Conservation (phyloP, 2,113 vertebrate genomes). For the Galeopterus variegatus region DNA sequence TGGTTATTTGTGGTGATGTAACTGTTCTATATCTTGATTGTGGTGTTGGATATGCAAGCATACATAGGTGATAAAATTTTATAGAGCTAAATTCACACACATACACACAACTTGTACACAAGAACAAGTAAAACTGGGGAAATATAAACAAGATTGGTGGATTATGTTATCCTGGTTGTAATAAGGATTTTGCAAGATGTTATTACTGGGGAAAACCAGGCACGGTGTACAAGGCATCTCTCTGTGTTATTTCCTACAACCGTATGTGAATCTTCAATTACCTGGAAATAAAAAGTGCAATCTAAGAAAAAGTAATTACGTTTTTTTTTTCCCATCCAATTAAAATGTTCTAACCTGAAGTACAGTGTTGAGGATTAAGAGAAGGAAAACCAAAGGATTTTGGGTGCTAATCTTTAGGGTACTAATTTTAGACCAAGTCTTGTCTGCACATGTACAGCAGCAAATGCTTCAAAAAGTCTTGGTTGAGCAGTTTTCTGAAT, state of each 20-base stretch:
- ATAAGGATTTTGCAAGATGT: too few species aligned
- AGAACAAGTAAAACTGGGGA: too few species aligned
- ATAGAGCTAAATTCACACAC: too few species aligned
- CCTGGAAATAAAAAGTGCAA: too few species aligned
- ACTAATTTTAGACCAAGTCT: not conserved
- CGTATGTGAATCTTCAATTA: too few species aligned
- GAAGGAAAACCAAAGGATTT: not conserved
- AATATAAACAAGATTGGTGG: too few species aligned
- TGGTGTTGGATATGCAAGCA: not conserved
- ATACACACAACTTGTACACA: too few species aligned
- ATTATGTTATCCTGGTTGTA: too few species aligned
- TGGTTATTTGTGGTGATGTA: not conserved
- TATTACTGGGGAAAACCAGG: too few species aligned
- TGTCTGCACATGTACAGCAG: not conserved
- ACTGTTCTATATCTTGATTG: not conserved
- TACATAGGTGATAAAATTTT: not conserved
- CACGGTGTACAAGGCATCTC: too few species aligned
- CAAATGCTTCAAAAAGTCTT: not conserved
- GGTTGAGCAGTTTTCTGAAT: not conserved
- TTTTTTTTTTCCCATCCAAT: not conserved
- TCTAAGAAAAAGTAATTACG: not conserved
- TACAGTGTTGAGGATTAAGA: not conserved
- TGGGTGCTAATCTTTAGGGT: not conserved
- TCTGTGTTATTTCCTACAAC: too few species aligned
- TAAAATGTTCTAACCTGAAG: not conserved